A percentile compares a stretch with the other conserved stretches of the same genome.
These are phyloP conservation scores for Australoheros scitulus DNA, from an alignment of 2,113 vertebrate genomes.

Conservation along the genomic window DNA sequence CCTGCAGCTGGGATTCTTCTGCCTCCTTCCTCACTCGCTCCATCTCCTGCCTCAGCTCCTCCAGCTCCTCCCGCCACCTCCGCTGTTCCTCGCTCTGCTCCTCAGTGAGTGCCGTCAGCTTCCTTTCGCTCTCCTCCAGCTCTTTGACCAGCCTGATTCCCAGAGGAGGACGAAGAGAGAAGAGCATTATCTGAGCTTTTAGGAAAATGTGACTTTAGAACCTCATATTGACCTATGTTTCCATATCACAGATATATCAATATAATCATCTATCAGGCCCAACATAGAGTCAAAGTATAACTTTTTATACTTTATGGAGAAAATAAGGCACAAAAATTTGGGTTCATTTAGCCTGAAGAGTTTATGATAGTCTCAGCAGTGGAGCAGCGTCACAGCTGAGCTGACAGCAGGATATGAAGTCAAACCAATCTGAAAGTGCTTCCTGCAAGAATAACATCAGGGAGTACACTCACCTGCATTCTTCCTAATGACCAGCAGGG, in stretches of 20 bases:
- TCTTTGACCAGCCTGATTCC: slow-evolving; percentile 47
- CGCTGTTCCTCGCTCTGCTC: slow-evolving; percentile 62
- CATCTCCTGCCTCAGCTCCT: slow-evolving; percentile 59
- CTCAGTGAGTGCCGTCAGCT: slow-evolving; percentile 37
- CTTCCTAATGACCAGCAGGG: no score
- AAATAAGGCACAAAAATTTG: no score
- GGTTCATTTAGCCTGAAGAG: no score
- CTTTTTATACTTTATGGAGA: no score
- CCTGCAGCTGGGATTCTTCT: slow-evolving; percentile 39
- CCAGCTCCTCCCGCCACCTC: slow-evolving; percentile 60
- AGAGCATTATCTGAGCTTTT: neutral
- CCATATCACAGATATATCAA: neutral
- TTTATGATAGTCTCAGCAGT: no score
- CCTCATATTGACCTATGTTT: fast-evolving
- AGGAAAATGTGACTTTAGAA: neutral
- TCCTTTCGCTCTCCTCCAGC: slow-evolving; percentile 50
- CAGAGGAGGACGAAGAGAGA: neutral
- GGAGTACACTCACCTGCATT: no score
- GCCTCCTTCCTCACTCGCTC: slow-evolving; percentile 51
- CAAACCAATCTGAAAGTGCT: no score
- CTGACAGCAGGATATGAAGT: no score
- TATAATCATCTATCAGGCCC: neutral
- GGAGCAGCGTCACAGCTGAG: no score
- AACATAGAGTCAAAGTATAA: no score
- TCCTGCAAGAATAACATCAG: no score